These are phyloP conservation scores for Nycticryphes semicollaris DNA, from an alignment of 2,113 vertebrate genomes.

Conservation along the genomic window DNA sequence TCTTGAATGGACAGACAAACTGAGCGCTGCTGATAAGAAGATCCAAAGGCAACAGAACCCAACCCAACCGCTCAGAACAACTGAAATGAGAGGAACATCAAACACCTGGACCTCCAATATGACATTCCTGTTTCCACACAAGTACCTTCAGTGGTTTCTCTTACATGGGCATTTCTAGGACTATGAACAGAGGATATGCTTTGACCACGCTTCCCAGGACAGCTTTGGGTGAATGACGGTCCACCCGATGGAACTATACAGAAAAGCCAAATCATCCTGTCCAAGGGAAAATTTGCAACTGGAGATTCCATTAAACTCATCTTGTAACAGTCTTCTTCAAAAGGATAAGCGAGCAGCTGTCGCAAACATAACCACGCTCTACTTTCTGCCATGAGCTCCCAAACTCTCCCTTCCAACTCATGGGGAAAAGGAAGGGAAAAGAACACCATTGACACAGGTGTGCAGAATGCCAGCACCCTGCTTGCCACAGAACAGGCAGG, in stretches of 20 bases:
- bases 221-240: no score
- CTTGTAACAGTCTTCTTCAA: neutral
- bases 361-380: neutral
- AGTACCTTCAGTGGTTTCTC: neutral
- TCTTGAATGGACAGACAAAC: neutral
- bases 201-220: neutral
- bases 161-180: neutral
- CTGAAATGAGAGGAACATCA: neutral
- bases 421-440: neutral
- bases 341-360: neutral
- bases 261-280: neutral
- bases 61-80: neutral
- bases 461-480: neutral
- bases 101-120: neutral
- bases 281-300: neutral
- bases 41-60: neutral
- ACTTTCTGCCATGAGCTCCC: neutral
- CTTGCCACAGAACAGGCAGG: neutral
- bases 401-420: neutral
- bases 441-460: fast-evolving
- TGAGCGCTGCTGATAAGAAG: neutral
- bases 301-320: neutral
- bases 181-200: fast-evolving
- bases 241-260: neutral
- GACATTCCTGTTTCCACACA: neutral